A percentile compares a stretch with the other conserved stretches of the same genome.
These are phyloP conservation scores for Heliconius nattereri DNA, from an alignment of 1,140 invertebrate species.

Conservation along the genomic window DNA sequence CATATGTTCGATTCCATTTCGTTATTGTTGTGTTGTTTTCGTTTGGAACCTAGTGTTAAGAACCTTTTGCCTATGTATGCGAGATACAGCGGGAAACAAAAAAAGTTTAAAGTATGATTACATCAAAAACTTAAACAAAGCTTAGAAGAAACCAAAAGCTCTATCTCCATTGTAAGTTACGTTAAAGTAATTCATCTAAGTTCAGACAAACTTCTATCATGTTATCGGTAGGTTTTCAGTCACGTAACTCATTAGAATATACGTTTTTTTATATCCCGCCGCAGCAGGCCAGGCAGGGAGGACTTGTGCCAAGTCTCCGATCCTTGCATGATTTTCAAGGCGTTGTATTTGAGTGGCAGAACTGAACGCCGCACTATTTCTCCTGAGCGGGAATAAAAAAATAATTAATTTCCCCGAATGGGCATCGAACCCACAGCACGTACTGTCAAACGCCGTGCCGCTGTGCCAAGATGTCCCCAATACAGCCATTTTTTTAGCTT, in stretches of 20 bases:
- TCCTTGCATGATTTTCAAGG: too few relatives aligned
- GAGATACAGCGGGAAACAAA: background rate
- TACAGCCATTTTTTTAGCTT: too few relatives aligned
- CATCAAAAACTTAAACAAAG: background rate
- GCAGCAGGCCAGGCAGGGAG: background rate
- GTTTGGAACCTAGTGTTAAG: too few relatives aligned
- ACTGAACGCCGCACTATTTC: background rate
- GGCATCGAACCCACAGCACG: too few relatives aligned
- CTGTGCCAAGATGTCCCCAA: too few relatives aligned
- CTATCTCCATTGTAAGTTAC: background rate
- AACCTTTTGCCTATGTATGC: background rate
- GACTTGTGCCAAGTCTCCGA: background rate
- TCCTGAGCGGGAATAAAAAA: background rate
- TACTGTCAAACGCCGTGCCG: too few relatives aligned
- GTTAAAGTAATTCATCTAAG: background rate
- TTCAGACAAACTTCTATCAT: background rate
- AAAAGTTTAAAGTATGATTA: background rate
- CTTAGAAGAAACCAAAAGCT: background rate
- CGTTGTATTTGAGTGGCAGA: background rate
- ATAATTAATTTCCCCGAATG: background rate
- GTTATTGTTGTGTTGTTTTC: too few relatives aligned
- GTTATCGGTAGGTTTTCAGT: background rate
- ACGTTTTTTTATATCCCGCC: background rate
- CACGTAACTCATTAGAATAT: background rate
- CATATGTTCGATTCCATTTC: too few relatives aligned